These are phyloP conservation scores for Myanophis thanlyinensis DNA, from an alignment of 2,113 vertebrate genomes.

Conservation along the genomic window DNA sequence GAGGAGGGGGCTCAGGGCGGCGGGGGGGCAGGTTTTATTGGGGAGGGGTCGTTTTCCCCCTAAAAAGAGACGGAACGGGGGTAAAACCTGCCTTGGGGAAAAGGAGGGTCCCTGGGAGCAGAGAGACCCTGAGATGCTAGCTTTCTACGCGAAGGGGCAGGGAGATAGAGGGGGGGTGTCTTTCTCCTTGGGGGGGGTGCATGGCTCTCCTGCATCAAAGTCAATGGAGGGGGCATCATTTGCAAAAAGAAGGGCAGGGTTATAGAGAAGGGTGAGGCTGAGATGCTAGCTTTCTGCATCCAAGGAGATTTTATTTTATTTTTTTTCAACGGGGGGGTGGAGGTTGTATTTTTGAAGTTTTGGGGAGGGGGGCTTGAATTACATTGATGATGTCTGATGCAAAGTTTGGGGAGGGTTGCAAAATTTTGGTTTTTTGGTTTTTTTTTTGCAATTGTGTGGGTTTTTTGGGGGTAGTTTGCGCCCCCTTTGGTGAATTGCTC, in stretches of 20 bases:
- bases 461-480: background rate
- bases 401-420: background rate
- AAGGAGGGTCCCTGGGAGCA: background rate
- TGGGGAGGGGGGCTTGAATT: background rate
- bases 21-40: background rate
- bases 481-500: background rate
- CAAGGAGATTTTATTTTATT: too few relatives aligned
- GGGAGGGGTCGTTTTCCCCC: background rate
- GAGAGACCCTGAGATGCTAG: background rate
- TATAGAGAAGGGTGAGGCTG: background rate
- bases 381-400: background rate
- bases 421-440: too few relatives aligned
- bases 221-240: too few relatives aligned
- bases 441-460: background rate
- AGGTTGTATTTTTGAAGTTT: background rate
- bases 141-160: background rate
- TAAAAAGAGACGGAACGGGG: background rate
- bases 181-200: background rate
- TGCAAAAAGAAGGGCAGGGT: background rate
- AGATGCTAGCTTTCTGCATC: background rate
- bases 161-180: background rate
- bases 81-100: background rate
- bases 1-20: background rate
- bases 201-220: background rate
- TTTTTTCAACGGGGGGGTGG: background rate